phyloP scores from a whole-genome alignment of 1,140 invertebrate species.

The Temnothorax curvispinosus region DNA sequence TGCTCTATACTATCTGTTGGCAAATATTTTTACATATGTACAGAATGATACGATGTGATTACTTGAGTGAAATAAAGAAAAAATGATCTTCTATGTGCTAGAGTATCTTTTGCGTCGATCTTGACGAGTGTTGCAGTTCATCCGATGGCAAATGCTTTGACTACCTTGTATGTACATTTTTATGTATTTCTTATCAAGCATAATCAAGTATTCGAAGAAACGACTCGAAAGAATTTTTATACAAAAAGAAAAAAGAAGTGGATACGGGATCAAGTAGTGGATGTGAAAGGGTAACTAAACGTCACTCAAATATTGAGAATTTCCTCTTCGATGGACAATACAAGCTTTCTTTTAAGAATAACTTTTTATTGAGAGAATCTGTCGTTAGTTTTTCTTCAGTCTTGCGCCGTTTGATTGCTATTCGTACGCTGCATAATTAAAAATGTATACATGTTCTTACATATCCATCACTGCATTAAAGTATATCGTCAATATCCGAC shows the following conservation, averaged over 20 bases:
- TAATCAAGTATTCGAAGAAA: too few species aligned
- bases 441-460: constrained; percentile 68
- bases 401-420: constrained; percentile 67
- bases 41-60: constrained; percentile 72
- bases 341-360: constrained; percentile 64
- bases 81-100: constrained; percentile 59
- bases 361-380: constrained; percentile 66
- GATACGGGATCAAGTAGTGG: not conserved
- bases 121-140: not conserved
- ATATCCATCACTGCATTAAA: constrained; percentile 61
- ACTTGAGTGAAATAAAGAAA: constrained; percentile 75
- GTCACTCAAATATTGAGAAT: not conserved
- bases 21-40: constrained; percentile 78
- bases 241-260: not conserved
- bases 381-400: constrained; percentile 68
- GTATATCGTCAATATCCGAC: constrained; percentile 64
- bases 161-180: not conserved
- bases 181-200: too few species aligned
- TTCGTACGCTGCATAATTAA: constrained; percentile 65
- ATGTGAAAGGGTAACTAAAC: not conserved
- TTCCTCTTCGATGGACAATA: constrained; percentile 53
- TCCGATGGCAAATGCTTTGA: not conserved
- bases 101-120: constrained; percentile 20
- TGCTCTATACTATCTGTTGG: constrained; percentile 64
- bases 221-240: too few species aligned